A percentile compares a stretch with the other conserved stretches of the same genome.
Evolutionary conservation across 2,113 vertebrate genomes (phyloP).

Genomic region (Miniopterus natalensis): DNA sequence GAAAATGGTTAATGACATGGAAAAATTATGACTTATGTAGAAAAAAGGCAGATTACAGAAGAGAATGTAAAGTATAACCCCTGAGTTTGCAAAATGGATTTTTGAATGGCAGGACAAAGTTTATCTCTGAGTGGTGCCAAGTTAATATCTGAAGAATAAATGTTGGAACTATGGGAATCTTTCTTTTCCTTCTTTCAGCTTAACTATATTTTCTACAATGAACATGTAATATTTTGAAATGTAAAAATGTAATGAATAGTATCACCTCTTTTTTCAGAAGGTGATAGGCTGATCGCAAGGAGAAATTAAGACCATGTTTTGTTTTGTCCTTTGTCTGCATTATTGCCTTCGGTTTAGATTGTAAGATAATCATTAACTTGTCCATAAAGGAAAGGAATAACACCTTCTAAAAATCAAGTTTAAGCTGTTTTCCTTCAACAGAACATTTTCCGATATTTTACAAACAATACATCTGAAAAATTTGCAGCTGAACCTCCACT

Average conservation of each 20-base stretch:
- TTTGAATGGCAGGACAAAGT: background rate
- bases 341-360: background rate
- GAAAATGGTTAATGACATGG: background rate
- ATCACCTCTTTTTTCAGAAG: background rate
- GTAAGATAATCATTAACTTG: conserved; percentile 31
- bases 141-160: background rate
- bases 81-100: background rate
- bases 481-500: conserved; percentile 13
- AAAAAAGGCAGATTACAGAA: background rate
- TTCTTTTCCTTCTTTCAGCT: background rate
- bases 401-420: background rate
- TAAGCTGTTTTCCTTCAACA: background rate
- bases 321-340: conserved; percentile 1
- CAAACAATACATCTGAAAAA: conserved; percentile 1
- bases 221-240: background rate
- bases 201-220: background rate
- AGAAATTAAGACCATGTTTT: background rate
- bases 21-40: background rate
- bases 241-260: background rate
- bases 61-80: background rate
- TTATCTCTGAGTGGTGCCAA: background rate
- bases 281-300: background rate
- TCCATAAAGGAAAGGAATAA: conserved; percentile 35
- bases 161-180: background rate
- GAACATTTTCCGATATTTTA: conserved; percentile 3